phyloP scores from a whole-genome alignment of 2,888 invertebrate genomes.

The Mesodorylaimus sp. region DNA sequence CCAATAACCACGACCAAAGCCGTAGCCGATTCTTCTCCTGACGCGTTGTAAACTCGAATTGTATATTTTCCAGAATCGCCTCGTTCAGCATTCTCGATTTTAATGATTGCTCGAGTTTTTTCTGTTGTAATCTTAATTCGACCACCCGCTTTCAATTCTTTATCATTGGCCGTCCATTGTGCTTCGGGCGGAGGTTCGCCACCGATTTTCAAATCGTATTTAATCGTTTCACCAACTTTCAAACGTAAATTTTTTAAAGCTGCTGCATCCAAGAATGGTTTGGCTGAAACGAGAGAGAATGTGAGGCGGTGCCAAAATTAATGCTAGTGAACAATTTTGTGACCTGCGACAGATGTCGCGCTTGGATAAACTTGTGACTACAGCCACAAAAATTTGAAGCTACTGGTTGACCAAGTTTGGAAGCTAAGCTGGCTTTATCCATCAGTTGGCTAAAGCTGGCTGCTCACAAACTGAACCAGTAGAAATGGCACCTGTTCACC shows the following conservation, averaged over 20 bases:
- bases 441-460: no score
- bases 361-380: no score
- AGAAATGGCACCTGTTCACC: no score
- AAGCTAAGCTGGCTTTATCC: no score
- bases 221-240: constrained; percentile 85
- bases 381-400: no score
- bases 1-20: constrained; percentile 69
- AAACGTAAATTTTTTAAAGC: constrained; percentile 77
- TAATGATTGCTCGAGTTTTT: constrained; percentile 25
- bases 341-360: no score
- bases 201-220: constrained; percentile 76
- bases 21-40: constrained; percentile 74
- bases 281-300: constrained; percentile 55
- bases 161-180: constrained; percentile 48
- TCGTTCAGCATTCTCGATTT: constrained; percentile 78
- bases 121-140: constrained; percentile 31
- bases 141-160: constrained; percentile 13
- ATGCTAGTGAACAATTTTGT: no score
- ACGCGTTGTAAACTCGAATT: constrained; percentile 68
- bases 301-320: no score
- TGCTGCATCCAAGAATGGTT: constrained; percentile 75
- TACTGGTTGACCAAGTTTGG: no score
- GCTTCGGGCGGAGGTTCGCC: constrained; percentile 93
- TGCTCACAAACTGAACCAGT: no score
- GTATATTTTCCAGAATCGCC: constrained; percentile 76